Evolutionary conservation across 1,140 invertebrate species (phyloP).

Genomic region (Andrena cerasifolii): DNA sequence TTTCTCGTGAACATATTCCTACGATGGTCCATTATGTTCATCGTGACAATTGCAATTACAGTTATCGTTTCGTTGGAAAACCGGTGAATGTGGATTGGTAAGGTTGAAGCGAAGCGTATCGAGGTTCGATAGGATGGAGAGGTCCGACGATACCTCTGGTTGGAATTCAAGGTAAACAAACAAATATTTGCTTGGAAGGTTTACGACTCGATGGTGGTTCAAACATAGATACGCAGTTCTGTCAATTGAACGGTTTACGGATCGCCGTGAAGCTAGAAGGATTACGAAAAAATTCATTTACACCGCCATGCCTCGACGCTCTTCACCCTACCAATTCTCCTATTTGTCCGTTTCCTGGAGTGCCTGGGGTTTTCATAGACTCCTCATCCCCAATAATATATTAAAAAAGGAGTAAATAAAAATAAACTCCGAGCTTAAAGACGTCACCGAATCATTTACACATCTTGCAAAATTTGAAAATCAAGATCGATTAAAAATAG

Average conservation of each 20-base stretch:
- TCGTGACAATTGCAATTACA: neutral
- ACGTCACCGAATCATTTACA: no score
- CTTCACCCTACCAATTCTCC: no score
- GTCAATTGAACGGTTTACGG: constrained; percentile 5
- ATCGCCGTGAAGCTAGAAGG: neutral
- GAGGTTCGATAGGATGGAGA: neutral
- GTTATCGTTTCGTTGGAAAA: no score
- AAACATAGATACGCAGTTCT: constrained; percentile 4
- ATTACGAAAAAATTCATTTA: constrained; percentile 20
- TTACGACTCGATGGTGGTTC: constrained; percentile 11
- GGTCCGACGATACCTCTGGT: neutral
- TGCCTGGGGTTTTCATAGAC: no score
- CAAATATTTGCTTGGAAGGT: constrained; percentile 27
- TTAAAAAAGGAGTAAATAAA: no score
- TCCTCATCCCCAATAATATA: no score
- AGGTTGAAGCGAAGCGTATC: neutral
- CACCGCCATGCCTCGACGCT: neutral
- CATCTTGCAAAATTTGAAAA: no score
- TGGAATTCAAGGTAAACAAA: constrained; percentile 5
- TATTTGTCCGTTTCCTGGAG: no score
- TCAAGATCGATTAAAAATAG: neutral
- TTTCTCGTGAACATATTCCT: no score
- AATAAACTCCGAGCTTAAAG: no score
- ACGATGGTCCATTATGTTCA: no score
- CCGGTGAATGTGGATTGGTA: no score